phyloP scores from a whole-genome alignment of 2,888 invertebrate species.

The Lasioglossum leucozonium region DNA sequence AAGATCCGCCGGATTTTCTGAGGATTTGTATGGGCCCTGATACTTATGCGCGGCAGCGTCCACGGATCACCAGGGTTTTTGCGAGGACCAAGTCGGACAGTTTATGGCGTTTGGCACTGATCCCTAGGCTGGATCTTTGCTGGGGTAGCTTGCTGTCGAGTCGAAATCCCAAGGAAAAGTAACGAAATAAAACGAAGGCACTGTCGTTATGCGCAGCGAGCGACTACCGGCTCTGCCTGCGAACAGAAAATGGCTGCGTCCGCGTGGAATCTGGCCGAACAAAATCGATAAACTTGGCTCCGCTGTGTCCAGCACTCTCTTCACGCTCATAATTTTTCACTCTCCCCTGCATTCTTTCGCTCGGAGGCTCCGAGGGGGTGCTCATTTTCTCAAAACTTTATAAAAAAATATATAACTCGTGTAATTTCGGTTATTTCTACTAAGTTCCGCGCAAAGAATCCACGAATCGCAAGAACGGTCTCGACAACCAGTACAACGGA shows the following conservation, averaged over 20 bases:
- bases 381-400: too few relatives aligned
- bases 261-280: slow-evolving; percentile 42
- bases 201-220: slow-evolving; percentile 10
- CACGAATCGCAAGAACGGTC: too few relatives aligned
- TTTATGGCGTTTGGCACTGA: slow-evolving; percentile 63
- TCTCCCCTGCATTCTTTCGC: neutral
- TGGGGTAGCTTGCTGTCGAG: slow-evolving; percentile 11
- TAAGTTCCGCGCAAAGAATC: neutral
- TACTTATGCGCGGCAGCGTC: neutral
- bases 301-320: neutral
- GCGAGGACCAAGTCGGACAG: slow-evolving; percentile 46
- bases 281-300: neutral
- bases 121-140: slow-evolving; percentile 43
- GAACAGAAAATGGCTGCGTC: slow-evolving; percentile 29
- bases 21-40: neutral
- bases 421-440: neutral
- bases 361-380: too few relatives aligned
- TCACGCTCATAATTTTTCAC: neutral
- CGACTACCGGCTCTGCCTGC: neutral
- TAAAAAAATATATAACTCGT: neutral
- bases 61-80: neutral
- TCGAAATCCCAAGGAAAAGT: slow-evolving; percentile 1
- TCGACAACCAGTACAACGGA: neutral
- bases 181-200: slow-evolving; percentile 24
- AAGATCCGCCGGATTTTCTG: neutral